Evolutionary conservation across 1,140 invertebrate genomes (phyloP).

Genomic region (Ceratina australensis): DNA sequence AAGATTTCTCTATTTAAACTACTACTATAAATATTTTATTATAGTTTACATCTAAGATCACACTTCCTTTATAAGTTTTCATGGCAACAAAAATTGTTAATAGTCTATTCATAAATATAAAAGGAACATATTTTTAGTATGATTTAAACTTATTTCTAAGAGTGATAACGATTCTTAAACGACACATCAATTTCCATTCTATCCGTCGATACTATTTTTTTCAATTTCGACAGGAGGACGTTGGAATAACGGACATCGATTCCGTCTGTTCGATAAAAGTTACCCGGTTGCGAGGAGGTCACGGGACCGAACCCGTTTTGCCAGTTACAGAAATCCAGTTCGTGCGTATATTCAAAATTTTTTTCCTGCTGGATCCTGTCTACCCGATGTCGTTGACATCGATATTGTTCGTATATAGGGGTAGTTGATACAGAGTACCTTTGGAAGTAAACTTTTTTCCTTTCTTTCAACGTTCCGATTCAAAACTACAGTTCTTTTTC

Average conservation of each 20-base stretch:
- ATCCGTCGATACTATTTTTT: too few species aligned
- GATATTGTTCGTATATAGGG: constrained; percentile 17
- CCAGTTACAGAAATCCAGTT: constrained; percentile 3
- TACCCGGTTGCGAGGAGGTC: constrained; percentile 3
- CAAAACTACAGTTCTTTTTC: background rate
- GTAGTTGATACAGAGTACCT: background rate
- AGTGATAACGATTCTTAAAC: too few species aligned
- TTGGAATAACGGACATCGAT: constrained; percentile 26
- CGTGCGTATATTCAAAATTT: constrained; percentile 15
- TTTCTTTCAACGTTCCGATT: background rate
- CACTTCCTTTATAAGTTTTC: too few species aligned
- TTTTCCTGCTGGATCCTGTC: constrained; percentile 8
- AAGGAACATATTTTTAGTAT: too few species aligned
- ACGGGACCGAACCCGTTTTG: constrained; percentile 26
- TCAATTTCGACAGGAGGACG: background rate
- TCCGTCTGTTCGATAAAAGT: constrained; percentile 11
- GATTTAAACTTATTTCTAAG: too few species aligned
- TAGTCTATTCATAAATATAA: too few species aligned
- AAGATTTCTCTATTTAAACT: too few species aligned
- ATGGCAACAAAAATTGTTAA: too few species aligned
- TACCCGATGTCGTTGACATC: constrained; percentile 16
- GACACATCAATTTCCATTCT: too few species aligned
- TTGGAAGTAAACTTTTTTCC: constrained; percentile 14
- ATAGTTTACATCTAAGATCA: too few species aligned
- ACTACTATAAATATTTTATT: too few species aligned